Percentiles rank a stretch among this genome's conserved stretches.
These are phyloP conservation scores for Agonopterix heracliana DNA, from an alignment of 2,888 invertebrate genomes.

Conservation along the genomic window DNA sequence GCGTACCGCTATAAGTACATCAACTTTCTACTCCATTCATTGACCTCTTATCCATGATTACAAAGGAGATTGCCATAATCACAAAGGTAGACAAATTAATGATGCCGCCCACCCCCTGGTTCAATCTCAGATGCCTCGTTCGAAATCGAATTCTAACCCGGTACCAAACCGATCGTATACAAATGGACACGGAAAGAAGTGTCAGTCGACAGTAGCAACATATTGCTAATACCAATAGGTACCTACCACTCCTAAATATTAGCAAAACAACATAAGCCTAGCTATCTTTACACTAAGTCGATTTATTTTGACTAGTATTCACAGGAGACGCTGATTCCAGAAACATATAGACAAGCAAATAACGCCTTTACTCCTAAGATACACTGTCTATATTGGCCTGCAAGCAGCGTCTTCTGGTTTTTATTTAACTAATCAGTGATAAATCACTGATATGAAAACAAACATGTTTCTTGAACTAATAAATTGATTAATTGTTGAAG, in stretches of 20 bases:
- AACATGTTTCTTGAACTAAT: background rate
- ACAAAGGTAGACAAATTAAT: too few species aligned
- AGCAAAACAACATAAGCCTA: conserved; percentile 28
- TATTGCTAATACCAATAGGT: background rate
- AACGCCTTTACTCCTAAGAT: background rate
- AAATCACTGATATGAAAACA: background rate
- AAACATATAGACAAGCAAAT: background rate
- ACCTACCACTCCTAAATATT: background rate
- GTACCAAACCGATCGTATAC: too few species aligned
- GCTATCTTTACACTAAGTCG: conserved; percentile 49
- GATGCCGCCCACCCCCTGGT: too few species aligned
- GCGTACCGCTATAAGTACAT: too few species aligned
- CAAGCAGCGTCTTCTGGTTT: conserved; percentile 2
- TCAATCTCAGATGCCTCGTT: too few species aligned
- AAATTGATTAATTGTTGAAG: background rate
- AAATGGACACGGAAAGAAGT: too few species aligned
- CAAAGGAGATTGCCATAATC: too few species aligned
- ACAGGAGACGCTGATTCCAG: conserved; percentile 37
- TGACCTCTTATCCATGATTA: too few species aligned
- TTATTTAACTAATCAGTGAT: conserved; percentile 4
- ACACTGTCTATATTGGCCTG: background rate
- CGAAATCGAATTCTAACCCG: too few species aligned
- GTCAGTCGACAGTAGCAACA: too few species aligned
- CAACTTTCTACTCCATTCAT: too few species aligned
- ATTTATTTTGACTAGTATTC: conserved; percentile 58